Base-by-base conservation (phyloP, 2,888 invertebrate species). In the Linnaemya vulpina region DNA sequence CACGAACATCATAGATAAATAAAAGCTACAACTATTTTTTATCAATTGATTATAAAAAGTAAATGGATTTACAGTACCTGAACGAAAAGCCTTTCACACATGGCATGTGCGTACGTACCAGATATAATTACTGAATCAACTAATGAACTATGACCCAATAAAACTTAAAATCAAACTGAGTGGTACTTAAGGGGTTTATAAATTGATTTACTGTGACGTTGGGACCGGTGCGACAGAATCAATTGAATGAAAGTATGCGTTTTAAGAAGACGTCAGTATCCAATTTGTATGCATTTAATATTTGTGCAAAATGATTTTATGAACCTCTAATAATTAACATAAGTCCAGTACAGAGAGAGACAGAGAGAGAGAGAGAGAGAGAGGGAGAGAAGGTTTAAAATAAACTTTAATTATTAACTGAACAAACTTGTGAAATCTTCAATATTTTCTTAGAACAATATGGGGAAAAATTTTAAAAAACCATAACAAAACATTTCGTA, bases 401-500 rank as follows among this genome's bases (percentile, higher is more conserved):
- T 15, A 9, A 17, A 40, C 63, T 63, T 20, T 22, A 75, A 13
- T 75, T 53, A 38, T 51, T 10, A 51, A 8, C 7, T 38, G 38
- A 20, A 7, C 17, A 62, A 73, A 58, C 46, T 49, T 46, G 62
- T 38, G 20, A 35, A 20, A 62, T 38, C 8, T 63, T 40, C 13
- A 17, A 40, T 13, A 11, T 62, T 53, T 76, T 65, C 75, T 51
- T 0, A 55, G 75, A 76, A 76, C 17, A 30, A 3, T 35, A 15
- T 43, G 53, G 75, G 75, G 25, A 53, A 75, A 40, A 74, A 11
- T 17, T 5, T 11, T 25, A 43, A 17, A 15, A 0, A n/a, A 62
- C 35, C 22, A 55, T 43, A 7, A 30, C 5, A 5, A 30, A 30
- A 53, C 10, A 76, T 76, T 76, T 76, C 65, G 20, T 65, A 76